These are phyloP conservation scores for Coenonympha arcania DNA, from an alignment of 2,888 invertebrate species.

Conservation along the genomic window DNA sequence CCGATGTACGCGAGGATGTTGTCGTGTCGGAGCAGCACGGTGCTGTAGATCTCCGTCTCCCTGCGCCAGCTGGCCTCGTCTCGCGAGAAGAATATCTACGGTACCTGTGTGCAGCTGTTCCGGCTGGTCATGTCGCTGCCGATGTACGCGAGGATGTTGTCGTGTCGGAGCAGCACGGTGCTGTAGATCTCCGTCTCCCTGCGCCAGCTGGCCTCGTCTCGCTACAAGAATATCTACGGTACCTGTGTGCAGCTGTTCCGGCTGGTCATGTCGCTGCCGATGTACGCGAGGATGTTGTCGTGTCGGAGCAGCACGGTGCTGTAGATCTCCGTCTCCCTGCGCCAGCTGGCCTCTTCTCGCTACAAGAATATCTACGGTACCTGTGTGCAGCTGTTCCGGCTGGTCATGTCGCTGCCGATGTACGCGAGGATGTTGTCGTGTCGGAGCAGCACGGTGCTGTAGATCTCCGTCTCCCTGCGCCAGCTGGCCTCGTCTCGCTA, in stretches of 20 bases:
- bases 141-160: no score
- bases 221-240: constrained; percentile 89
- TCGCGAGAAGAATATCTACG: no score
- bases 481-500: constrained; percentile 97
- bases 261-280: constrained; percentile 96
- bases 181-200: constrained; percentile 90
- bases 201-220: constrained; percentile 95
- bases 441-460: constrained; percentile 88
- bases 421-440: constrained; percentile 96
- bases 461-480: constrained; percentile 90
- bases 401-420: constrained; percentile 96
- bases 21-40: no score
- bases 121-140: no score
- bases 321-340: constrained; percentile 88
- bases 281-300: constrained; percentile 93
- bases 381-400: constrained; percentile 91
- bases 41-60: no score
- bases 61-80: no score
- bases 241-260: constrained; percentile 90
- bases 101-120: no score
- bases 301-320: constrained; percentile 92
- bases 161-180: no score
- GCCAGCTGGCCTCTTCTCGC: constrained; percentile 95
- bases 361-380: no score
- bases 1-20: no score